Conservation (phyloP, 2,797 vertebrate species). For the Melanotaenia trifasciata region DNA sequence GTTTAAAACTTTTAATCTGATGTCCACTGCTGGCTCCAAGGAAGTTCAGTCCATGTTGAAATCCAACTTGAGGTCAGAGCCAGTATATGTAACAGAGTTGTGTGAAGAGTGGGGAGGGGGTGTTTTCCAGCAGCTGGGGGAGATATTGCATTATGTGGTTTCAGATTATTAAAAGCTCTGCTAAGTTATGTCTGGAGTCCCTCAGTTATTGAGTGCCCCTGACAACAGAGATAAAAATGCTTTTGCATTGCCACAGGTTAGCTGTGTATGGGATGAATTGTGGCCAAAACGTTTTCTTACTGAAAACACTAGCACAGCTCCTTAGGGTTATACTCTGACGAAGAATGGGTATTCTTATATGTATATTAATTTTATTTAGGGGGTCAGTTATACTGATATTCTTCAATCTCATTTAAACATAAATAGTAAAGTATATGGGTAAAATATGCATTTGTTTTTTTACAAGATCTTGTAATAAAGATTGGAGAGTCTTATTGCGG, state of each 20-base stretch:
- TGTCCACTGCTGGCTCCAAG: slow-evolving; percentile 1
- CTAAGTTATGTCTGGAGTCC: neutral
- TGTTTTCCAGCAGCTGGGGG: slow-evolving; percentile 14
- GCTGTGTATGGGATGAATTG: neutral
- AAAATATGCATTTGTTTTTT: too few species aligned
- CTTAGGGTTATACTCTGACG: neutral
- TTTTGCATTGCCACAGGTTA: slow-evolving; percentile 6
- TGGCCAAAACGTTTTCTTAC: slow-evolving; percentile 7
- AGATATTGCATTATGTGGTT: neutral
- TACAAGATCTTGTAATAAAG: too few species aligned
- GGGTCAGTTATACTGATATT: neutral
- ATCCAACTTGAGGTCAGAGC: slow-evolving; percentile 42
- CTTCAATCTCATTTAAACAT: too few species aligned
- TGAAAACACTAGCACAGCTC: neutral
- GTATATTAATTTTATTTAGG: neutral
- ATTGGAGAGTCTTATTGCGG: too few species aligned
- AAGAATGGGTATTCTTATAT: neutral
- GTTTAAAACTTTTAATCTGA: neutral
- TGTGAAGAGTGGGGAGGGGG: slow-evolving; percentile 59
- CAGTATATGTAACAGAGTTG: slow-evolving; percentile 43
- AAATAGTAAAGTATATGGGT: too few species aligned
- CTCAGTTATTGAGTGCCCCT: neutral
- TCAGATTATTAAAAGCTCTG: slow-evolving; percentile 5
- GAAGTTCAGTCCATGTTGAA: slow-evolving; percentile 19
- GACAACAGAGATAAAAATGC: neutral